Conservation (phyloP, 2,888 invertebrate species). For the Steinernema carpocapsae region DNA sequence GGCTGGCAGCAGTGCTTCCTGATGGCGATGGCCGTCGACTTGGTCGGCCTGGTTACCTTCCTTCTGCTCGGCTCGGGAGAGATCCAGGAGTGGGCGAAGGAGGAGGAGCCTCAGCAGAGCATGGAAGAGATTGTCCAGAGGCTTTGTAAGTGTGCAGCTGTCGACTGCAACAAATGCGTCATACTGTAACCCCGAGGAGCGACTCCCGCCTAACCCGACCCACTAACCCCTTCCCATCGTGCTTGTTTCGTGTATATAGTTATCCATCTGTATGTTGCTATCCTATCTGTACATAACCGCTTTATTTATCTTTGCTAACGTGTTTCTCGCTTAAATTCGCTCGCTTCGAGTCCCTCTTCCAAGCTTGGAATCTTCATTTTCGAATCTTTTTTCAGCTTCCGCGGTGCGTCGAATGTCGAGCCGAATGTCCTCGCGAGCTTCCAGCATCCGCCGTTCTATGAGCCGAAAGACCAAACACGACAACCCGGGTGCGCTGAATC, state of each 20-base stretch:
- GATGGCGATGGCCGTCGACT: conserved; percentile 90
- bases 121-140: conserved; percentile 52
- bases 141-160: conserved; percentile 49
- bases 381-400: conserved; percentile 45
- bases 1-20: conserved; percentile 92
- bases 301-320: not conserved
- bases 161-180: not conserved
- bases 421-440: conserved; percentile 35
- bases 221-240: not conserved
- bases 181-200: not conserved
- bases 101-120: conserved; percentile 54
- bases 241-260: not conserved
- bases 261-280: conserved; percentile 31
- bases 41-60: conserved; percentile 91
- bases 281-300: conserved; percentile 7
- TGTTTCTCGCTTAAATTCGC: not conserved
- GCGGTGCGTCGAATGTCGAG: conserved; percentile 48
- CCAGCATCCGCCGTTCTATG: conserved; percentile 25
- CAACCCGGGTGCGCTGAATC: conserved; percentile 21
- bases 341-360: not conserved
- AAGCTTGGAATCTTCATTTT: not conserved
- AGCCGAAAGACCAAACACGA: conserved; percentile 6
- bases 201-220: not conserved
- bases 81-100: conserved; percentile 75
- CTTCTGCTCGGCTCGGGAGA: conserved; percentile 95